Conservation (phyloP, 2,113 vertebrate genomes). For the Microcebus lehilahytsara region DNA sequence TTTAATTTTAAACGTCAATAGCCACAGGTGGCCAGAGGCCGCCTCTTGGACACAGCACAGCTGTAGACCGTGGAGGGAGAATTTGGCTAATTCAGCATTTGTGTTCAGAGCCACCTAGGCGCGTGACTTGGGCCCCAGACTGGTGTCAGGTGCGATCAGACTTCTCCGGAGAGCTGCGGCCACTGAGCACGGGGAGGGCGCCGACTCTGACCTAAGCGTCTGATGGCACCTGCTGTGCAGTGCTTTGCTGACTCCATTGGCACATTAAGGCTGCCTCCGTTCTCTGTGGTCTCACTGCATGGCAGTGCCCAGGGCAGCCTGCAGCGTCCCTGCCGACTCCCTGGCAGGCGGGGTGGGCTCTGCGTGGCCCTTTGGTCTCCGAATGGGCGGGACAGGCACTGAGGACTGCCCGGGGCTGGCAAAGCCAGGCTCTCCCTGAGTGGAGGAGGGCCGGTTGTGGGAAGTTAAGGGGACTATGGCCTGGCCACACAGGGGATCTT, state of each 20-base stretch:
- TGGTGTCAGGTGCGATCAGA: too few relatives aligned
- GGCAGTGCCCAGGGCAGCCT: not conserved
- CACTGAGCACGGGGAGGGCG: not conserved
- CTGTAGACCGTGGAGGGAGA: not conserved
- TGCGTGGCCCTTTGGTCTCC: not conserved
- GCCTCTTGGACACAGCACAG: not conserved
- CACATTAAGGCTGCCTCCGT: not conserved
- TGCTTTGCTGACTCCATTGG: not conserved
- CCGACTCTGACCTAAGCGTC: accelerated
- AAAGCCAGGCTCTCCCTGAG: not conserved
- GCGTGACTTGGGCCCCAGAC: not conserved
- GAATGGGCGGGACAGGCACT: not conserved
- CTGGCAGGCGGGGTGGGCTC: not conserved
- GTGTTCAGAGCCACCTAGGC: not conserved
- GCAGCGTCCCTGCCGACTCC: not conserved
- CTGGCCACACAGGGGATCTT: not conserved
- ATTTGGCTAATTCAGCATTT: not conserved
- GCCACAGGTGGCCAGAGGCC: not conserved
- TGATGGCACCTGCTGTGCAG: not conserved
- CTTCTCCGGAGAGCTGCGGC: not conserved
- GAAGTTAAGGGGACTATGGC: not conserved
- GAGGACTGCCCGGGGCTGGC: not conserved
- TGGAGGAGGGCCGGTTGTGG: not conserved
- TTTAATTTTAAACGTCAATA: not conserved
- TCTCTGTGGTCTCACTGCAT: not conserved